Base-by-base conservation (phyloP, 2,113 vertebrate species). In the Myotis lucifugus region DNA sequence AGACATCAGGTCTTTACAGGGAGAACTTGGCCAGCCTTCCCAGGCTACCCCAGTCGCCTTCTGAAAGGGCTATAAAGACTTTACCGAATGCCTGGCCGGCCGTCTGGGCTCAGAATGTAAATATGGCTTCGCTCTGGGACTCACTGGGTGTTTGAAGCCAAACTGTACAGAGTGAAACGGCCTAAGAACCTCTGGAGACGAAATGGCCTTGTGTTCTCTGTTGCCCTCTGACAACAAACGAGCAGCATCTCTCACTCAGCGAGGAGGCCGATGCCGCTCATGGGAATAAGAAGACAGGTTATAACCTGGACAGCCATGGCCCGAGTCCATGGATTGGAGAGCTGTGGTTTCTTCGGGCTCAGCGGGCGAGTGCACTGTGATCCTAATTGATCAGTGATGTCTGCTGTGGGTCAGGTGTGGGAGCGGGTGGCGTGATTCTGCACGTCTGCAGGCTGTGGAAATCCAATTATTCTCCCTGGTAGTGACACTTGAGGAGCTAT, bases 121-220 rank as follows among this genome's bases (percentile, higher is more conserved):
- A 23, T 0, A 9, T 3, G 40, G 46, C 69, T 0, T 13, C 3
- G 14, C 48, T 66, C 32, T 34, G 61, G 89, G 66, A 77, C 50
- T 32, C n/a, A 23, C 8, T 85, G 87, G 83, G 87, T 67, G 59
- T 96, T 92, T 85, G 11, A 4, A 92, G 79, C 11, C 9, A 50
- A 77, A 83, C 1, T 1, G 40, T 21, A 87, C 78, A 76, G 87
- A 42, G 73, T 72, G 48, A 64, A 69, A 8, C 29, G 32, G 77
- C 96, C 88, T 37, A 64, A 13, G 11, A 70, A 90, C 66, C 82
- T 56, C 66, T 34, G 27, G 25, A 52, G 95, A 90, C 92, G 94
- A 76, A 96, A 88, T 8, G 72, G 93, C 50, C 85, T 76, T 12
- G 76, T 83, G 86, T 54, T 96, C 92, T 85, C 82, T 74, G 29